Evolutionary conservation across 2,888 invertebrate genomes (phyloP).

Genomic region (Philereme vetulata): DNA sequence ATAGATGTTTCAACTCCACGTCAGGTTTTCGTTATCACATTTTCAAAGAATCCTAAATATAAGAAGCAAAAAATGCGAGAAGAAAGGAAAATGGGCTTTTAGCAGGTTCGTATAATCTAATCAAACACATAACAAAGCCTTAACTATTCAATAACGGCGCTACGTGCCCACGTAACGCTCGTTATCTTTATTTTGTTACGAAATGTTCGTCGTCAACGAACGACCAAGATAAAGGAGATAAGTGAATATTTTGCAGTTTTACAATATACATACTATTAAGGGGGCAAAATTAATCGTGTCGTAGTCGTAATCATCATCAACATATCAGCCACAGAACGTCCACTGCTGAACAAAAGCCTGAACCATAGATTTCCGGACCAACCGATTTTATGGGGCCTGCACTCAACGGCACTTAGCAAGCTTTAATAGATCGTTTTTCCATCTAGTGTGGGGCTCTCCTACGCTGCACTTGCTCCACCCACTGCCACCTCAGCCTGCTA

Average conservation of each 20-base stretch:
- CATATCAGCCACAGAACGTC: no score
- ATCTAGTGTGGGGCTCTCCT: no score
- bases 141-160: slow-evolving; percentile 1
- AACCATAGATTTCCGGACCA: no score
- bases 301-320: no score
- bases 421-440: no score
- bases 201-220: not conserved
- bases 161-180: not conserved
- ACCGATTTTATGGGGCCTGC: no score
- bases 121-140: not conserved
- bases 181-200: not conserved
- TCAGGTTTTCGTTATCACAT: not conserved
- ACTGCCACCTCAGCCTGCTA: no score
- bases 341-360: no score
- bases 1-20: no score
- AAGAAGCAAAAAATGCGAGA: not conserved
- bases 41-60: not conserved
- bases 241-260: not conserved
- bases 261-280: not conserved
- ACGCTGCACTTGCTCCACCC: no score
- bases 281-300: no score
- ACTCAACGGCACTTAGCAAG: no score
- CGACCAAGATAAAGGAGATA: not conserved
- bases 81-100: not conserved
- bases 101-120: not conserved